These are phyloP conservation scores for Sebastes cheni DNA, from an alignment of 2,797 vertebrate genomes.

Conservation along the genomic window DNA sequence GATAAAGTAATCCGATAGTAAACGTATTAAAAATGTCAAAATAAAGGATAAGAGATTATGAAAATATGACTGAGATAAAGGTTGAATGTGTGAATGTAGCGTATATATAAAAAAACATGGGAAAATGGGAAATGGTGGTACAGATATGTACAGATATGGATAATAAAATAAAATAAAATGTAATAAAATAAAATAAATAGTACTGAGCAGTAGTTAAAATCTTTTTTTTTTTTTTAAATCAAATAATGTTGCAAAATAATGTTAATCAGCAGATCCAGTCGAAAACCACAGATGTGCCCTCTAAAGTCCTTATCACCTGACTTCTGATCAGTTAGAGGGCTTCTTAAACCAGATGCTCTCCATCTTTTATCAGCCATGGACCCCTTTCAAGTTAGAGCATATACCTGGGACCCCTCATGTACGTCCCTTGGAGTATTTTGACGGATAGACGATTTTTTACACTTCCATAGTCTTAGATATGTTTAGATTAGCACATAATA, in stretches of 20 bases:
- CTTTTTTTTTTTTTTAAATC: neutral
- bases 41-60: neutral
- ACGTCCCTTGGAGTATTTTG: too few relatives aligned
- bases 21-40: neutral
- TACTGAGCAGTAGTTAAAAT: neutral
- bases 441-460: too few relatives aligned
- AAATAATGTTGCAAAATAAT: neutral
- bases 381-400: too few relatives aligned
- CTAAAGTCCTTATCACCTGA: neutral
- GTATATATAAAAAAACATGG: too few relatives aligned
- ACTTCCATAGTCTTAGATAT: too few relatives aligned
- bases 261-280: neutral
- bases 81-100: neutral
- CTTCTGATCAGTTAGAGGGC: too few relatives aligned
- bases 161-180: neutral
- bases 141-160: neutral
- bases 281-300: neutral
- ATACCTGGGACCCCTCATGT: too few relatives aligned
- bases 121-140: neutral
- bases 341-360: too few relatives aligned
- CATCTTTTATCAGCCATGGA: too few relatives aligned
- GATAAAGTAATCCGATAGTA: neutral
- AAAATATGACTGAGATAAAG: neutral
- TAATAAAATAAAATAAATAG: neutral
- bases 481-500: too few relatives aligned